A percentile compares a stretch with the other conserved stretches of the same genome.
Conservation (phyloP, 2,888 invertebrate genomes). For the Xylota sylvarum region DNA sequence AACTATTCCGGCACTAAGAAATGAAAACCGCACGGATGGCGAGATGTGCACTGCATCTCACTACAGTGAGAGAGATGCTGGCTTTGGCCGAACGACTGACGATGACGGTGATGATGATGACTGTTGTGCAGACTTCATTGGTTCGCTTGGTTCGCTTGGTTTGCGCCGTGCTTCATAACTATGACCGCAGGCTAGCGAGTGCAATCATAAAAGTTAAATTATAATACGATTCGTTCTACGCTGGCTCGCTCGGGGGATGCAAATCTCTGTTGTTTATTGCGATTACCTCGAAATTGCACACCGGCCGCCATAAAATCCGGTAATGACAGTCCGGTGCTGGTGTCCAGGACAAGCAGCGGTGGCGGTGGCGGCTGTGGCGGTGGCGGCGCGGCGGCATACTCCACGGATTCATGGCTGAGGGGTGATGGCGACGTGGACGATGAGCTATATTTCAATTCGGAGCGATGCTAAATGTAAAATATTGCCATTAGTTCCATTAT, state of each 20-base stretch:
- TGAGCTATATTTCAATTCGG: slow-evolving; percentile 75
- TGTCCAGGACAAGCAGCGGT: not conserved
- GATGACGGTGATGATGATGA: slow-evolving; percentile 67
- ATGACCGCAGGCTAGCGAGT: slow-evolving; percentile 72
- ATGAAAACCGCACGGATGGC: slow-evolving; percentile 58
- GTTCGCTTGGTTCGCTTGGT: slow-evolving; percentile 8
- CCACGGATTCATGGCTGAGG: slow-evolving; percentile 42
- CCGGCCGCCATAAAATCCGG: slow-evolving; percentile 75
- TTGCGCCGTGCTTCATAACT: slow-evolving; percentile 58
- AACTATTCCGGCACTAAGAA: slow-evolving; percentile 54
- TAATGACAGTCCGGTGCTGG: slow-evolving; percentile 68
- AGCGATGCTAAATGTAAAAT: slow-evolving; percentile 77
- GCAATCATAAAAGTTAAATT: slow-evolving; percentile 77
- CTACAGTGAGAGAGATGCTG: slow-evolving; percentile 2
- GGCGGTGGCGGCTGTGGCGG: not conserved
- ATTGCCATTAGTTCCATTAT: slow-evolving; percentile 76
- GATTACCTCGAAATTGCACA: slow-evolving; percentile 76
- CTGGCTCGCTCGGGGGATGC: slow-evolving; percentile 69
- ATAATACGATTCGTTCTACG: slow-evolving; percentile 74
- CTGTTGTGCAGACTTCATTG: slow-evolving; percentile 64
- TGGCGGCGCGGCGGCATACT: slow-evolving; percentile 1
- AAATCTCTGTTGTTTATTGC: slow-evolving; percentile 77
- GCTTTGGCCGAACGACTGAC: not conserved
- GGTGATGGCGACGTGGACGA: slow-evolving; percentile 70
- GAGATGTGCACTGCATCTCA: slow-evolving; percentile 22